Percentiles rank a stretch among this genome's conserved stretches.
phyloP scores from a whole-genome alignment of 2,797 vertebrate species.

The Vespertilio murinus region DNA sequence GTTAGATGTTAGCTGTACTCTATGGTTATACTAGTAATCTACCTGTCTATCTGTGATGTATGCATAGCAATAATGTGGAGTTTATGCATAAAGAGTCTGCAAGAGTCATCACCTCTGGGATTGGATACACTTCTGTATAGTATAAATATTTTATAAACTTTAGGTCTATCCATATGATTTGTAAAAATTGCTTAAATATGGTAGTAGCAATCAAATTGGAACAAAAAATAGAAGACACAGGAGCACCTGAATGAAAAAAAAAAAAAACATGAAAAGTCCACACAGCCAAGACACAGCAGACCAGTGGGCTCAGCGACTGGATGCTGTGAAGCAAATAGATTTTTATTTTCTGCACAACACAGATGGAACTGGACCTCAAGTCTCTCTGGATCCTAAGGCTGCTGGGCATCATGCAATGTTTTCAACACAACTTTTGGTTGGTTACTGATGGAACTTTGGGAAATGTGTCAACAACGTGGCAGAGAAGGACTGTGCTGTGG shows the following conservation, averaged over 20 bases:
- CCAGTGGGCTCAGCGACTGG: not conserved
- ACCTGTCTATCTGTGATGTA: not conserved
- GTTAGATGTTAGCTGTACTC: not conserved
- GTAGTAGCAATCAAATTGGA: not conserved
- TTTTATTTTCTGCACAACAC: not conserved
- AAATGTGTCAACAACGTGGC: not conserved
- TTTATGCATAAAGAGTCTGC: not conserved
- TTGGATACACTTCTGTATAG: not conserved
- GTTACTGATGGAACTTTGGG: not conserved
- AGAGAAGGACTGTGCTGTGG: not conserved
- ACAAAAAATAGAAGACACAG: not conserved
- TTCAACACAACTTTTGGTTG: not conserved
- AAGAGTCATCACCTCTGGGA: not conserved
- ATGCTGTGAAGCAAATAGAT: not conserved
- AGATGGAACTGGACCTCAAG: not conserved
- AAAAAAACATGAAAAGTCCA: not conserved
- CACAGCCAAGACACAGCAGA: not conserved
- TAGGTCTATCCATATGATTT: not conserved
- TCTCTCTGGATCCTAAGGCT: not conserved
- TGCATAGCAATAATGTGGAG: not conserved
- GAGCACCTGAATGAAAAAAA: not conserved
- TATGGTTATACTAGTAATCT: not conserved
- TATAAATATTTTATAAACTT: not conserved
- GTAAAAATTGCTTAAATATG: conserved; percentile 11
- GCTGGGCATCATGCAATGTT: not conserved